Evolutionary conservation across 2,113 vertebrate genomes (phyloP).

Genomic region (Amia ocellicauda): DNA sequence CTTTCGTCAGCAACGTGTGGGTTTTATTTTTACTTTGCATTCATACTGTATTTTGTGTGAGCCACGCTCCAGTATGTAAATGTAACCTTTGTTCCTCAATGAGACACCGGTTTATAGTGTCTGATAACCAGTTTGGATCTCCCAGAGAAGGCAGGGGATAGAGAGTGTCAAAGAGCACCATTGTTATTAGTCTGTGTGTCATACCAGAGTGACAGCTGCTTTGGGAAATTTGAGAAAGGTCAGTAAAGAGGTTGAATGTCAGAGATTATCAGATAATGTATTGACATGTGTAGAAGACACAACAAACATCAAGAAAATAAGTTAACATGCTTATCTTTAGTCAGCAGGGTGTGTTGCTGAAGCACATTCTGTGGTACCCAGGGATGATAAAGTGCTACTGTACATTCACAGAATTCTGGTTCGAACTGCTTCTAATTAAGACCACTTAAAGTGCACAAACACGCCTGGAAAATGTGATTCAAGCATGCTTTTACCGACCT

Average conservation of each 20-base stretch:
- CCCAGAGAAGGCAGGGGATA: slow-evolving; percentile 29
- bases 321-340: no score
- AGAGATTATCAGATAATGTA: slow-evolving; percentile 34
- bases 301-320: slow-evolving; percentile 35
- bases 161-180: slow-evolving; percentile 37
- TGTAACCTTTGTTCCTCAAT: slow-evolving; percentile 39
- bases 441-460: background rate
- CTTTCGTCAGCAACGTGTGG: no score
- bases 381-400: no score
- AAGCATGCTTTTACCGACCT: slow-evolving; percentile 12
- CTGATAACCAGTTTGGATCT: slow-evolving; percentile 36
- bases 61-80: slow-evolving; percentile 25
- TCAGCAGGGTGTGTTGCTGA: no score
- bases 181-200: slow-evolving; percentile 34
- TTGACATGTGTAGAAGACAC: slow-evolving; percentile 14
- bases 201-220: slow-evolving; percentile 32
- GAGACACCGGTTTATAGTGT: no score
- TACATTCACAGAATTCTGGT: no score
- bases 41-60: background rate
- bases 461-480: background rate
- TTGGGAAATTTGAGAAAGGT: slow-evolving; percentile 55
- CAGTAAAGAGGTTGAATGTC: slow-evolving; percentile 31
- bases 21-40: no score
- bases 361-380: no score
- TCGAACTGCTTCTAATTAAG: no score